Evolutionary conservation across 2,113 vertebrate genomes (phyloP).

Genomic region (Leptobrachium leishanense): DNA sequence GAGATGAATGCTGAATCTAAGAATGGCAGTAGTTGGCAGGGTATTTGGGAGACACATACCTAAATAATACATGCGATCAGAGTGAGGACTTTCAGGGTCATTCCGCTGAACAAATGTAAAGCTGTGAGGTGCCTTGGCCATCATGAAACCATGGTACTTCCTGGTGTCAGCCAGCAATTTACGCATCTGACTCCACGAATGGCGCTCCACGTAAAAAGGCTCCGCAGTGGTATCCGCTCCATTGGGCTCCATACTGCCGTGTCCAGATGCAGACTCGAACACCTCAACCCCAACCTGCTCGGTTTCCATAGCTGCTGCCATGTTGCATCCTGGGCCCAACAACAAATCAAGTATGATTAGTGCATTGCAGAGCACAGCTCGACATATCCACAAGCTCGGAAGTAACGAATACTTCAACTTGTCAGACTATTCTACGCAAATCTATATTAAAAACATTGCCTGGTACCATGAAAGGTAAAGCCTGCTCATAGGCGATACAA

Average conservation of each 20-base stretch:
- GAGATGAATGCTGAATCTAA: too few species aligned
- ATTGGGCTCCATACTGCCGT: conserved; percentile 60
- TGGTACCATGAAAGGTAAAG: too few species aligned
- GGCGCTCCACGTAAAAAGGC: conserved; percentile 75
- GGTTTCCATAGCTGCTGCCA: conserved; percentile 83
- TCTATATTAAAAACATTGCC: too few species aligned
- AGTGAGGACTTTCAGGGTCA: conserved; percentile 74
- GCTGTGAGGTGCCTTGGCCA: conserved; percentile 78
- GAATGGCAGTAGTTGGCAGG: neutral
- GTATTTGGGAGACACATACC: conserved; percentile 62
- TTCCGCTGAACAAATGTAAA: conserved; percentile 77
- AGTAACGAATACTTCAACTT: too few species aligned
- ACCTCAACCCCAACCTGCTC: conserved; percentile 75
- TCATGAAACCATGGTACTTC: conserved; percentile 77
- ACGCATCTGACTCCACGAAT: conserved; percentile 79
- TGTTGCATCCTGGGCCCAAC: conserved; percentile 68
- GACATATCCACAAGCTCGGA: too few species aligned
- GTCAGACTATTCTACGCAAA: too few species aligned
- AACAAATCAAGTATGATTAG: too few species aligned
- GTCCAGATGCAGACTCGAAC: conserved; percentile 66
- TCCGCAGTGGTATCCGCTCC: conserved; percentile 66
- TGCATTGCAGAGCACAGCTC: too few species aligned
- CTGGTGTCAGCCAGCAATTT: conserved; percentile 76
- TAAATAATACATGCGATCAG: conserved; percentile 76
- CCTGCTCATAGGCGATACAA: too few species aligned